A percentile compares a stretch with the other conserved stretches of the same genome.
These are phyloP conservation scores for Ectropis crepuscularia DNA, from an alignment of 2,888 invertebrate genomes.

Conservation along the genomic window DNA sequence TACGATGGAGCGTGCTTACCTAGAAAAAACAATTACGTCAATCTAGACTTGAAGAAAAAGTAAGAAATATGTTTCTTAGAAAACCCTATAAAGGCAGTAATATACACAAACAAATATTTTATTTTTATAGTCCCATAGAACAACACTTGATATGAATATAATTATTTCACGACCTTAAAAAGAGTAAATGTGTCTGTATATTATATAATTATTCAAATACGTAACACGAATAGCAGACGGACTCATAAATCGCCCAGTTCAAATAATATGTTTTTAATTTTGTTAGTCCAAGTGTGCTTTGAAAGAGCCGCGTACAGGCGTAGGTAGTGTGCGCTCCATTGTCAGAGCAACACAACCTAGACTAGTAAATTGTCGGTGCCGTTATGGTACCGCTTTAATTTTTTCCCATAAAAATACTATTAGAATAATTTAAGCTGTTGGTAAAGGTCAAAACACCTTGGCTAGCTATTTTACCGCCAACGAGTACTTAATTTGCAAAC, in stretches of 20 bases:
- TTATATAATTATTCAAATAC: not conserved
- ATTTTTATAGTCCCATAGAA: no score
- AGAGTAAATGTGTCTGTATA: not conserved
- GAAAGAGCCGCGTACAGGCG: slow-evolving; percentile 18
- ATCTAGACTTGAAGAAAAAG: no score
- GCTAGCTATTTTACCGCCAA: no score
- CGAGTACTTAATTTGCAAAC: no score
- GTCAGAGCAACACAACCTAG: slow-evolving; percentile 22
- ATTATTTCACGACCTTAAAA: no score
- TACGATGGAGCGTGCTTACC: no score
- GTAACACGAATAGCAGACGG: slow-evolving; percentile 7
- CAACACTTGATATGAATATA: no score
- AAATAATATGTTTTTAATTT: slow-evolving; percentile 17
- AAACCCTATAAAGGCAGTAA: no score
- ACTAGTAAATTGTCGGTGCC: slow-evolving; percentile 13
- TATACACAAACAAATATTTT: no score
- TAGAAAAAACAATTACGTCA: no score
- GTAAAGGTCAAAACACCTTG: slow-evolving; percentile 16
- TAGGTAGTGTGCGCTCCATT: slow-evolving; percentile 25
- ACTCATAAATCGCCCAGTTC: slow-evolving; percentile 7
- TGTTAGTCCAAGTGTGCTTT: slow-evolving; percentile 23
- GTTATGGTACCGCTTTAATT: slow-evolving; percentile 31
- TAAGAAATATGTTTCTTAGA: no score
- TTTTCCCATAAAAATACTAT: slow-evolving; percentile 28
- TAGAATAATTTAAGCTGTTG: slow-evolving; percentile 16